phyloP scores from a whole-genome alignment of 2,888 invertebrate genomes.

The Chouioia cunea region DNA sequence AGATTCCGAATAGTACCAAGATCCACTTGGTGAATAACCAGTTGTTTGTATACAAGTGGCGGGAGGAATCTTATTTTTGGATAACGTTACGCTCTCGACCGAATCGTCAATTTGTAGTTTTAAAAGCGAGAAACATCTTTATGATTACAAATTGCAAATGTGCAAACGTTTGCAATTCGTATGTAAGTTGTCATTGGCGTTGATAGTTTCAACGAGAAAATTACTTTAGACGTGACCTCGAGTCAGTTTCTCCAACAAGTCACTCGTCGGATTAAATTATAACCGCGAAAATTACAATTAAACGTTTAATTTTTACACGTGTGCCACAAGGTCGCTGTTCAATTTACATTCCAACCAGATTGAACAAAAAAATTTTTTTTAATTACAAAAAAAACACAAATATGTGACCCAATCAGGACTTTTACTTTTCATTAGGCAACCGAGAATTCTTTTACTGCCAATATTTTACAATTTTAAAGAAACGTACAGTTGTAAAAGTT shows the following conservation, averaged over 20 bases:
- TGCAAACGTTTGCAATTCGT: too few relatives aligned
- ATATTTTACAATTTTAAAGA: too few relatives aligned
- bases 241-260: neutral
- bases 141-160: too few relatives aligned
- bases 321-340: neutral
- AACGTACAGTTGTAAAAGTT: too few relatives aligned
- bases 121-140: too few relatives aligned
- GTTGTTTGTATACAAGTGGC: neutral
- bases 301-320: constrained; percentile 16
- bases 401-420: too few relatives aligned
- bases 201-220: constrained; percentile 30
- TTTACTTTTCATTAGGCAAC: too few relatives aligned
- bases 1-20: too few relatives aligned
- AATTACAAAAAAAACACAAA: too few relatives aligned
- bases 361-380: neutral
- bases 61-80: neutral
- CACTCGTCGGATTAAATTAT: constrained; percentile 29
- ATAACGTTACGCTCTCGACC: too few relatives aligned
- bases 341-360: constrained; percentile 3
- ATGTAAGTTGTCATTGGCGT: neutral
- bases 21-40: constrained; percentile 5
- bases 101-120: too few relatives aligned
- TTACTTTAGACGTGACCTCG: constrained; percentile 28
- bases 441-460: too few relatives aligned
- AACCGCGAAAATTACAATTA: constrained; percentile 19